Evolutionary conservation across 2,888 invertebrate species (phyloP), one percentile per base, ranked within the genome.

Genomic region (Leptopilina myrica): DNA sequence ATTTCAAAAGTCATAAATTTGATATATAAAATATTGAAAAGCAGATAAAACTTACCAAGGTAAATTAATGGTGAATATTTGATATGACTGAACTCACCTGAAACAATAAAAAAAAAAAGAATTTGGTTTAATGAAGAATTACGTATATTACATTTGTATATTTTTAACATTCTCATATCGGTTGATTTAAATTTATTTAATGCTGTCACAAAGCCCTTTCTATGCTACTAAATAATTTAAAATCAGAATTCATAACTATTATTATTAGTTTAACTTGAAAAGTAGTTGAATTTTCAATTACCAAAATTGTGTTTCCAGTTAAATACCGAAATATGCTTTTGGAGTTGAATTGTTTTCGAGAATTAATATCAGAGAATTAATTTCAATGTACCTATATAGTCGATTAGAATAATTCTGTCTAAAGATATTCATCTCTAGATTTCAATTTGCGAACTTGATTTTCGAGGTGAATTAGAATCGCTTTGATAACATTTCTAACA

Each of bases 21-120:
- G 15, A 7, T 43, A 11, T 3, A 33, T 43, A 15, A 43, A 43
- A 40, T 8, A 5, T 15, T 46, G 0, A 53, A 69, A 69, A 43
- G 8, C 8, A 43, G 6, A 43, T 43, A 43, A 14, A n/a, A 26
- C 69, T 53, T 53, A 69, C 69, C 69, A 49, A 8, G 43, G 8
- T 43, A 43, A 8, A 43, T 8, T 43, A 53, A 15, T 69, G 14
- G 1, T 20, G 0, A 20, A 20, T 49, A 69, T n/a, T 69, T 69
- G 20, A 26, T 53, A 14, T 26, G 6, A 53, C 53, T 3, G 5
- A 53, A 69, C 69, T 69, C 69, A 69, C 69, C 69, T 69, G 69
- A 69, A 69, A 69, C 69, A 69, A 20, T 46, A 20, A 53, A 26
- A 65, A 53, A 26, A 65, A 43, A 14, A 43, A 43, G 6, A 0